These are phyloP conservation scores for Cossypha niveicapilla DNA, from an alignment of 2,797 vertebrate species.

Conservation along the genomic window DNA sequence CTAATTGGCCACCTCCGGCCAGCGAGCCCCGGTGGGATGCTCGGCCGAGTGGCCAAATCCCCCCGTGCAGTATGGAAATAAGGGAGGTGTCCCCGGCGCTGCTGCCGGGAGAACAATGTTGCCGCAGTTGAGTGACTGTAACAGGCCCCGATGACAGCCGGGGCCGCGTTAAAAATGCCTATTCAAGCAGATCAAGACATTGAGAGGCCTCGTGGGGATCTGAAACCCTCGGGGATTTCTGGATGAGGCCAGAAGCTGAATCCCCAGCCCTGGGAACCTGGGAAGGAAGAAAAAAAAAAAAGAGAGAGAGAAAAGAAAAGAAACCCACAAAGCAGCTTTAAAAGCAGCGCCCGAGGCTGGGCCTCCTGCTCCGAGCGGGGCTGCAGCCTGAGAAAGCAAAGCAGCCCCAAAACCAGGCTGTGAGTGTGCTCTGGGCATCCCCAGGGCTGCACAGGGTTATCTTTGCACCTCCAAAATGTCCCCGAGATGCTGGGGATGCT, in stretches of 20 bases:
- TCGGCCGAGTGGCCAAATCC: not conserved
- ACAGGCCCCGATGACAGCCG: slow-evolving; percentile 50
- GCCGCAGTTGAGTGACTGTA: slow-evolving; percentile 62
- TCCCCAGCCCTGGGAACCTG: slow-evolving; percentile 50
- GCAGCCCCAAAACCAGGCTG: not conserved
- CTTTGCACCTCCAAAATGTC: not conserved
- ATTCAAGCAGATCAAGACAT: slow-evolving; percentile 62
- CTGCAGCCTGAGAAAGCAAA: not conserved
- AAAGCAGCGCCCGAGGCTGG: not conserved
- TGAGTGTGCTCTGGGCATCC: not conserved
- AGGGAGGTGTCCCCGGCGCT: slow-evolving; percentile 33
- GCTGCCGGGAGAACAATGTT: slow-evolving; percentile 51
- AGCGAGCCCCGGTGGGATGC: not conserved
- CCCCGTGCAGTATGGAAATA: not conserved
- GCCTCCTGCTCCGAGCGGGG: not conserved
- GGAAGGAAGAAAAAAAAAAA: rapidly evolving
- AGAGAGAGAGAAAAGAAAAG: slow-evolving; percentile 7
- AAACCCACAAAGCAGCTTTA: slow-evolving; percentile 41
- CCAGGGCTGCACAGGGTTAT: not conserved
- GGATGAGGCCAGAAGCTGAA: slow-evolving; percentile 53
- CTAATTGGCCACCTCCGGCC: not conserved
- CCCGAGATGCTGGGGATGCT: not conserved
- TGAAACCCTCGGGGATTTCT: slow-evolving; percentile 60
- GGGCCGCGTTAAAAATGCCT: slow-evolving; percentile 42
- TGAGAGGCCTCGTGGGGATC: slow-evolving; percentile 62